Base-by-base conservation (phyloP, 1,140 invertebrate species). In the Drosophila obscura region DNA sequence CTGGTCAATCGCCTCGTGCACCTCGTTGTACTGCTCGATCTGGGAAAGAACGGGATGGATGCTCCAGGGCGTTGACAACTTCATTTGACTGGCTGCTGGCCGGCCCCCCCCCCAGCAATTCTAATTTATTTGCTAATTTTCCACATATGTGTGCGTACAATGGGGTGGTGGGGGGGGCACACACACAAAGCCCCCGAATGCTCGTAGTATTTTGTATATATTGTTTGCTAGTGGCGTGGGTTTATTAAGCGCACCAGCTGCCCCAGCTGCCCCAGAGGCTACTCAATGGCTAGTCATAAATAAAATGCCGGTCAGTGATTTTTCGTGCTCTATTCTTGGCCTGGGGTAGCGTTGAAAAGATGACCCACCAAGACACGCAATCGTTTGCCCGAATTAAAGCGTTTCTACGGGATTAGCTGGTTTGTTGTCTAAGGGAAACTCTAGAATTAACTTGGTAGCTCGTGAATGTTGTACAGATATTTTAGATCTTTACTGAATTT, bases 11-110 rank as follows among this genome's bases (percentile, higher is more conserved):
- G 43, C 51, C 4, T 92, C 91, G 53, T 91, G 91, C 24, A 91
- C 62, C 39, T 91, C 83, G 51, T 80, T 90, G 50, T 91, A 92
- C 53, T 77, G 77, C 55, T 91, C 90, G 74, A 91, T 91, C 90
- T 91, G 69, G 9, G 41, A 39, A 15, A 24, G 51, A 7, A 46
- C 19, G 26, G 4, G n/a, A n/a, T 35, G 41, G 26, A 5, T 35
- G 41, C n/a, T 45, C 55, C 28, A 26, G 43, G 35, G 46, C 50
- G 53, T 52, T 80, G 74, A 85, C 77, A 83, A 79, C 66, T 81
- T 81, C 39, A 63, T 78, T 81, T 57, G 66, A 60, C 55, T 46
- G 44, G 24, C n/a, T 19, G 19, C 19, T 19, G 19, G 19, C 1
- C 19, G 19, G 19, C 64, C 51, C 61, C 22, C 51, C 26, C 5